Base-by-base conservation (phyloP, 2,113 vertebrate genomes). In the Gallinago paraguaiae region DNA sequence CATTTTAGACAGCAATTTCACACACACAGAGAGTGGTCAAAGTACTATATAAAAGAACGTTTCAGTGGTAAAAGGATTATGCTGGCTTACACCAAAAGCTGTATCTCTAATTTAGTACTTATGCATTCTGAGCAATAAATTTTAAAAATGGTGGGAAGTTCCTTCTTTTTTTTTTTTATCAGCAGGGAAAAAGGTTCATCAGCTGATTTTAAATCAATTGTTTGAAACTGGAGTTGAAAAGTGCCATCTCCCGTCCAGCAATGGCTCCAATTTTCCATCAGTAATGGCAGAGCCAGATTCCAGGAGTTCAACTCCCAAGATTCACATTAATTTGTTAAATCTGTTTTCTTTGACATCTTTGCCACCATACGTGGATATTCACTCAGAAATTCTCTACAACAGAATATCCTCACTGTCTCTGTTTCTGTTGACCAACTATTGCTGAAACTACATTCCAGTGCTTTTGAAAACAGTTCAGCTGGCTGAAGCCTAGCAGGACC, bases 11-110 rank as follows among this genome's bases (percentile, higher is more conserved):
- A 82, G 63, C 14, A 70, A 74, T 90, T 90, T 77, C 59, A 63
- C 23, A 76, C 43, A 61, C 22, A 41, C 31, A 46, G 0, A 91
- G 41, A 45, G 39, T 12, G 1, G 63, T 86, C 80, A 90, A 74
- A 95, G 67, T 17, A 50, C 68, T 80, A 9, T 14, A 13, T 12
- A 88, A 77, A 14, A 82, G 56, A 90, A 74, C 4, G 3, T 67
- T 67, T 83, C 41, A 6, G 10, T 37, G 56, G 50, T 86, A 80
- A 94, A 94, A 70, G 71, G 88, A 86, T 90, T 95, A 92, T 71
- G n/a, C 14, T 85, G 59, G 37, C 45, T 94, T 83, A 77, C 41
- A 83, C 37, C 50, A 90, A 90, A 79, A 94, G 57, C 63, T 90
- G 31, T 46, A 37, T 86, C 15, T 65, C 76, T 83, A 75, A 90